These are phyloP conservation scores for Pempheris klunzingeri DNA, from an alignment of 2,797 vertebrate species.

Conservation along the genomic window DNA sequence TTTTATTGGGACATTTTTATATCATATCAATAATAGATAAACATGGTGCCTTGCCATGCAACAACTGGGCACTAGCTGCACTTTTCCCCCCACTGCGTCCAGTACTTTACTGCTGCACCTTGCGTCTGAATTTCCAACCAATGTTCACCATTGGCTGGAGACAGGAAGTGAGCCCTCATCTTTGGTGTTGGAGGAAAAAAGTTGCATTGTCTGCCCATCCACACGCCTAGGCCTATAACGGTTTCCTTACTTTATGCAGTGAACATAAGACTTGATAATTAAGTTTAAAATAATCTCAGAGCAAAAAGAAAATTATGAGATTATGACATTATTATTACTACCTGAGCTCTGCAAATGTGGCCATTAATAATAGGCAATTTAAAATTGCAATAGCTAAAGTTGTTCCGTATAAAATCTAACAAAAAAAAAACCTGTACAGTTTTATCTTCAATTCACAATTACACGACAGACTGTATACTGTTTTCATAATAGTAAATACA, in stretches of 20 bases:
- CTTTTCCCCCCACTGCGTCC: conserved; percentile 30
- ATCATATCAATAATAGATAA: conserved; percentile 80
- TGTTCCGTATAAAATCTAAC: background rate
- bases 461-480: background rate
- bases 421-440: background rate
- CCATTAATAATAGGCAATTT: background rate
- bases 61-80: conserved; percentile 57
- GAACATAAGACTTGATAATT: background rate
- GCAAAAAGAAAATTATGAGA: background rate
- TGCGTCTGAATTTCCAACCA: conserved; percentile 22
- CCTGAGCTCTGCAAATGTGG: background rate
- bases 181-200: background rate
- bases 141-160: background rate
- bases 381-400: background rate
- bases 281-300: background rate
- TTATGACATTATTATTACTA: conserved; percentile 6
- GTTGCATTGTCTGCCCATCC: background rate
- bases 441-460: background rate
- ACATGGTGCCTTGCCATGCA: conserved; percentile 47
- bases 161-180: background rate
- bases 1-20: conserved; percentile 80
- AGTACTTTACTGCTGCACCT: conserved; percentile 4
- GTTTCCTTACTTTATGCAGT: background rate
- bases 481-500: background rate
- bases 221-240: background rate